These are phyloP conservation scores for Oreochromis spilurus DNA, from an alignment of 2,113 vertebrate genomes.

Conservation along the genomic window DNA sequence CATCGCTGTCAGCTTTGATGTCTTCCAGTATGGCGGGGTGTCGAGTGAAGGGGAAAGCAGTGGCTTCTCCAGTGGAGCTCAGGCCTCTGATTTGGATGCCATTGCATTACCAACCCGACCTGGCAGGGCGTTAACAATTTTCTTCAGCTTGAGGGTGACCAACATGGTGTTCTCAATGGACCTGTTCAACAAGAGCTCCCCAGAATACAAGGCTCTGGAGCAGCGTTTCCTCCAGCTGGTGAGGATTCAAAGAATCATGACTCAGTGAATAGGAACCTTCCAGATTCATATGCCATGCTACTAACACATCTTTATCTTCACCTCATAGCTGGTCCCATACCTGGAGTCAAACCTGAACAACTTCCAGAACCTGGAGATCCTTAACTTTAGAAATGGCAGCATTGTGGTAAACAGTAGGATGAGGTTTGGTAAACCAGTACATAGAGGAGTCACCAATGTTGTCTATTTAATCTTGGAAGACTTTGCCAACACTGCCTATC, in stretches of 20 bases:
- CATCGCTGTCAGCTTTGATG: slow-evolving; percentile 56
- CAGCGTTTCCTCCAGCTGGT: slow-evolving; percentile 90
- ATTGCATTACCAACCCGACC: slow-evolving; percentile 55
- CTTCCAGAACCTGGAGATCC: slow-evolving; percentile 91
- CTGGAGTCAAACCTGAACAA: slow-evolving; percentile 91
- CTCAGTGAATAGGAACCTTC: neutral
- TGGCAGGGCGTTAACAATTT: slow-evolving; percentile 80
- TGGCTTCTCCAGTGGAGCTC: slow-evolving; percentile 50
- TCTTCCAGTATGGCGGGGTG: slow-evolving; percentile 35
- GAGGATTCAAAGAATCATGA: slow-evolving; percentile 44
- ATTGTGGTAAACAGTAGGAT: slow-evolving; percentile 94
- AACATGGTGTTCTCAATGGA: slow-evolving; percentile 95
- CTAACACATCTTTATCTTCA: neutral
- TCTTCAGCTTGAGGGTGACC: slow-evolving; percentile 94
- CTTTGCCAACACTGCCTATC: slow-evolving; percentile 90
- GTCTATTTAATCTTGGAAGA: slow-evolving; percentile 93
- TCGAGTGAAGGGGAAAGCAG: slow-evolving; percentile 43
- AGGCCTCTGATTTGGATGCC: slow-evolving; percentile 35
- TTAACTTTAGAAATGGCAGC: slow-evolving; percentile 97
- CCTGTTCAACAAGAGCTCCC: slow-evolving; percentile 92
- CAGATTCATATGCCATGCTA: neutral
- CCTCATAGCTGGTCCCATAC: slow-evolving; percentile 85
- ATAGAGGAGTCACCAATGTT: slow-evolving; percentile 79
- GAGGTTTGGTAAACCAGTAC: slow-evolving; percentile 84
- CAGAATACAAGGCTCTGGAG: slow-evolving; percentile 89